phyloP scores from a whole-genome alignment of 2,888 invertebrate species.

The Calameuta idolon region DNA sequence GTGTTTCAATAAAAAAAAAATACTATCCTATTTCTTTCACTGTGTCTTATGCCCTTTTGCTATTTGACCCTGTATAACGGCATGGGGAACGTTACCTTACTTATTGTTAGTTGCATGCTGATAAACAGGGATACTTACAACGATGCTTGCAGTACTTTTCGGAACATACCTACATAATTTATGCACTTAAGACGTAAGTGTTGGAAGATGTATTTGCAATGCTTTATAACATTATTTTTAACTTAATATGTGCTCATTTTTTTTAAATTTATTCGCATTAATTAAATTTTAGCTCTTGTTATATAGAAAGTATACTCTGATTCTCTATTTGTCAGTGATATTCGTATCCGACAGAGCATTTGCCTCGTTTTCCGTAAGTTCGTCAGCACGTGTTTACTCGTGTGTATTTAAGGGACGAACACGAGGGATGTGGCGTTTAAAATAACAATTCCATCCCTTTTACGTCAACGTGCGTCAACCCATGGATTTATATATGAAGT shows the following conservation, averaged over 20 bases:
- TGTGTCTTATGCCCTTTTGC: background rate
- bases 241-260: background rate
- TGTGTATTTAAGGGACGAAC: background rate
- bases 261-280: background rate
- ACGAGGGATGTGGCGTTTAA: conserved; percentile 32
- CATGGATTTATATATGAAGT: background rate
- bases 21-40: background rate
- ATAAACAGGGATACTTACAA: background rate
- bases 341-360: background rate
- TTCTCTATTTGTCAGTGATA: background rate
- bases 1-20: background rate
- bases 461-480: conserved; percentile 8
- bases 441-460: conserved; percentile 34
- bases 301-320: background rate
- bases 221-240: background rate
- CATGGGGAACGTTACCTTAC: background rate
- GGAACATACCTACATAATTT: background rate
- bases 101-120: background rate
- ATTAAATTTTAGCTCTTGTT: background rate
- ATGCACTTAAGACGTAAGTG: background rate
- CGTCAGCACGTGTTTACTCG: background rate
- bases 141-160: background rate
- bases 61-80: background rate
- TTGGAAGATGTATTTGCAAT: background rate
- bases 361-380: background rate